A percentile compares a stretch with the other conserved stretches of the same genome.
These are phyloP conservation scores for Platycercus adscitus DNA, from an alignment of 2,113 vertebrate genomes.

Conservation along the genomic window DNA sequence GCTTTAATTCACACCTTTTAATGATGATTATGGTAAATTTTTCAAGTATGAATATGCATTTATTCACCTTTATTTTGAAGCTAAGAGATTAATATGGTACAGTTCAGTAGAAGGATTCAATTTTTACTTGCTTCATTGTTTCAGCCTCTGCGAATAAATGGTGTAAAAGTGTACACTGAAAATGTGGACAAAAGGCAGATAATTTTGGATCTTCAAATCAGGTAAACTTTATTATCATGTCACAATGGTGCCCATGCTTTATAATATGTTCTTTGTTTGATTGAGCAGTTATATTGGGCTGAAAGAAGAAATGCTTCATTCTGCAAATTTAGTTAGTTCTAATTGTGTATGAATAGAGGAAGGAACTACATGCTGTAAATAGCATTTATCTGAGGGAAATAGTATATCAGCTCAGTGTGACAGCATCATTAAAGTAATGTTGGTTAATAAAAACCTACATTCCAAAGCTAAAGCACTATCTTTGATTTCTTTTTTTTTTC, in stretches of 20 bases:
- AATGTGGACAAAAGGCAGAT: slow-evolving; percentile 98
- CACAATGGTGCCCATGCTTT: background rate
- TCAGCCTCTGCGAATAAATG: slow-evolving; percentile 93
- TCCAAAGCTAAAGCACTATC: background rate
- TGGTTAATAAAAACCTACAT: background rate
- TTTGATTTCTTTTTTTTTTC: background rate
- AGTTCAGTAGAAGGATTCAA: background rate
- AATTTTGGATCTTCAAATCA: slow-evolving; percentile 97
- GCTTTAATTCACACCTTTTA: background rate
- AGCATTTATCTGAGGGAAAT: background rate
- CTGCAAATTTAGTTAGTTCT: background rate
- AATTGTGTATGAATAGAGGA: background rate
- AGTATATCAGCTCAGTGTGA: background rate
- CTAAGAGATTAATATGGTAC: background rate
- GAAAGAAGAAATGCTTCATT: background rate
- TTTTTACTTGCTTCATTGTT: slow-evolving; percentile 16
- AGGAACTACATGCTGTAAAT: background rate
- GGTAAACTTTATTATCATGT: slow-evolving; percentile 74
- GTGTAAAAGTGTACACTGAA: slow-evolving; percentile 97
- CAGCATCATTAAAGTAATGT: background rate
- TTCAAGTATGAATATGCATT: background rate
- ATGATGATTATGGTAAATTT: background rate
- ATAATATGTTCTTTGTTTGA: background rate
- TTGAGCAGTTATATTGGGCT: background rate
- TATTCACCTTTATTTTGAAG: background rate